These are phyloP conservation scores for Sturnira hondurensis DNA, from an alignment of 2,113 vertebrate genomes.

Conservation along the genomic window DNA sequence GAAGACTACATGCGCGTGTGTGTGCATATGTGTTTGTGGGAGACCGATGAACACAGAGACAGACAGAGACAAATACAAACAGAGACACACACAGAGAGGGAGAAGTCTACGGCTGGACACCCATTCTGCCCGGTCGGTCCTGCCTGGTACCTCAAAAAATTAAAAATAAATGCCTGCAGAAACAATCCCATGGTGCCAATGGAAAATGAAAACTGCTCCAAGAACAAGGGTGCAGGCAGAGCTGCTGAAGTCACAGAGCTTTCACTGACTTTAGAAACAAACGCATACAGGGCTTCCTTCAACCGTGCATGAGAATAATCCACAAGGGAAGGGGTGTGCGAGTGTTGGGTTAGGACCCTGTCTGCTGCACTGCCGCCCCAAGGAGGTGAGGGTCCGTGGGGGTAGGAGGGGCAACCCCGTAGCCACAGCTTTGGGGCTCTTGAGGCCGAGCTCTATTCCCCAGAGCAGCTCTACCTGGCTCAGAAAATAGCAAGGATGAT, in stretches of 20 bases:
- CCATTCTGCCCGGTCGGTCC: not conserved
- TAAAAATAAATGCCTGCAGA: not conserved
- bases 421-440: not conserved
- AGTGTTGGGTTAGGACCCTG: not conserved
- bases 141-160: not conserved
- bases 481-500: not conserved
- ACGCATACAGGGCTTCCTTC: not conserved
- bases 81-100: not conserved
- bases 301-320: not conserved
- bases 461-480: not conserved
- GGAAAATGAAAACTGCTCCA: not conserved
- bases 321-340: not conserved
- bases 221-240: conserved; percentile 25
- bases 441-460: not conserved
- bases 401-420: not conserved
- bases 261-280: not conserved
- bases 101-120: not conserved
- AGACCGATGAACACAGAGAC: not conserved
- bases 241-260: not conserved
- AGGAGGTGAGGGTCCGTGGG: rapidly evolving
- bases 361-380: not conserved
- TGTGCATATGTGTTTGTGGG: not conserved
- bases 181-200: not conserved
- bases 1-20: not conserved
- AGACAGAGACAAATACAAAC: rapidly evolving